Percentiles rank a stretch among this genome's conserved stretches.
Conservation (phyloP, 2,888 invertebrate genomes). For the Eristalis intricaria region DNA sequence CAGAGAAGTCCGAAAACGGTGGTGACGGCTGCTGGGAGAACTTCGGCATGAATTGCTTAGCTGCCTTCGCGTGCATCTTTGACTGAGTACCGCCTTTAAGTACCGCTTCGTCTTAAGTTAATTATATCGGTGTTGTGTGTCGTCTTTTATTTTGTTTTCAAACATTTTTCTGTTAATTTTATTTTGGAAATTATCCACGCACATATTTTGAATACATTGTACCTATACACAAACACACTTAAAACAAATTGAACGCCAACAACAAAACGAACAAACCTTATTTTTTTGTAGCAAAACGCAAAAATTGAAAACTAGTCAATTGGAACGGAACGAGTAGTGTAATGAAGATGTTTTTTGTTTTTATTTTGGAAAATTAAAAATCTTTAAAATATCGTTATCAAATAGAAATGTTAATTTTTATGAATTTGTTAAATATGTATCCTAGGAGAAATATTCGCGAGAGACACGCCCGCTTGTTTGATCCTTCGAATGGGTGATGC, state of each 20-base stretch:
- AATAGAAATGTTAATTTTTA: slow-evolving; percentile 49
- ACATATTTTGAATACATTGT: slow-evolving; percentile 63
- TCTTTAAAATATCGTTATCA: slow-evolving; percentile 40
- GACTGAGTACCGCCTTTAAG: slow-evolving; percentile 76
- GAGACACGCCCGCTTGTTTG: slow-evolving; percentile 24
- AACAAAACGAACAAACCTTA: slow-evolving; percentile 11
- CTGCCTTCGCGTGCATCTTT: slow-evolving; percentile 81
- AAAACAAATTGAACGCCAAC: neutral
- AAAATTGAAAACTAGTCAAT: slow-evolving; percentile 63
- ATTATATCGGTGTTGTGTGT: slow-evolving; percentile 55
- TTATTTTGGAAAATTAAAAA: slow-evolving; percentile 12
- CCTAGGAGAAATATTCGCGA: slow-evolving; percentile 24
- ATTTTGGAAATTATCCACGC: neutral
- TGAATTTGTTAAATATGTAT: slow-evolving; percentile 45
- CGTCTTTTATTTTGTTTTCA: neutral
- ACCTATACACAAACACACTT: slow-evolving; percentile 47
- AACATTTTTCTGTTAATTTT: slow-evolving; percentile 26
- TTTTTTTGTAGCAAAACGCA: neutral
- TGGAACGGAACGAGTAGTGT: slow-evolving; percentile 37
- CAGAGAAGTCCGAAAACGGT: slow-evolving; percentile 76
- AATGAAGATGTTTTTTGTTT: slow-evolving; percentile 23
- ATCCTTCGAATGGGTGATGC: slow-evolving; percentile 21
- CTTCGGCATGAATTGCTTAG: slow-evolving; percentile 80
- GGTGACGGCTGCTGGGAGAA: slow-evolving; percentile 80
- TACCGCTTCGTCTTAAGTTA: slow-evolving; percentile 40